Percentiles rank a stretch among this genome's conserved stretches.
Evolutionary conservation across 2,888 invertebrate species (phyloP).

Genomic region (Leptothorax acervorum): DNA sequence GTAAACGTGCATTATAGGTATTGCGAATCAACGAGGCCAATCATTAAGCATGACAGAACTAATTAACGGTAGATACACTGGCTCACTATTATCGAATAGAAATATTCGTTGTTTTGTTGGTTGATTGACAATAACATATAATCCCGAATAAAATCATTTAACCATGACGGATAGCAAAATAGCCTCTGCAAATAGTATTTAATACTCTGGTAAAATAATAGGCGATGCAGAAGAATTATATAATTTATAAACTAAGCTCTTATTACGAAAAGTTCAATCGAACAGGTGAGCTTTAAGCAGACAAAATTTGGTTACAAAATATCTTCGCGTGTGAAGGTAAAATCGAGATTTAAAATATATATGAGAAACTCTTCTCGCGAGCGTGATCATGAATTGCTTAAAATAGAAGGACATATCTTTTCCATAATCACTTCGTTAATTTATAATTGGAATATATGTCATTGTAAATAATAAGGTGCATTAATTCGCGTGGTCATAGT

Average conservation of each 20-base stretch:
- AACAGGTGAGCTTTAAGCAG: neutral
- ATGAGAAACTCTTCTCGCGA: neutral
- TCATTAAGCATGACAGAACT: constrained; percentile 33
- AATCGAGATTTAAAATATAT: neutral
- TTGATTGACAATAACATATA: constrained; percentile 15
- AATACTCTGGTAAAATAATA: neutral
- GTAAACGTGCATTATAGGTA: constrained; percentile 15
- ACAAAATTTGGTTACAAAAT: neutral
- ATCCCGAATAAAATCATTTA: constrained; percentile 8
- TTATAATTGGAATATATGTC: neutral
- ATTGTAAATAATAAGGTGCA: neutral
- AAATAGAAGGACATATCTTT: neutral
- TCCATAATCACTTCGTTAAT: neutral
- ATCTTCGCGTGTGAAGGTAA: neutral
- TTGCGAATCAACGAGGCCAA: constrained; percentile 22
- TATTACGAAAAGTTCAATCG: neutral
- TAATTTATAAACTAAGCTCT: neutral
- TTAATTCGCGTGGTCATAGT: no score
- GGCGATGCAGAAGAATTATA: neutral
- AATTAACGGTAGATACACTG: constrained; percentile 30
- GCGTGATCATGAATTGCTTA: neutral
- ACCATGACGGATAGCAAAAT: neutral
- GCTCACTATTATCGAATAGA: constrained; percentile 12
- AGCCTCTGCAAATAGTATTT: neutral
- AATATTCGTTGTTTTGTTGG: constrained; percentile 8